Evolutionary conservation across 2,888 invertebrate genomes (phyloP).

Genomic region (Lasioglossum morio): DNA sequence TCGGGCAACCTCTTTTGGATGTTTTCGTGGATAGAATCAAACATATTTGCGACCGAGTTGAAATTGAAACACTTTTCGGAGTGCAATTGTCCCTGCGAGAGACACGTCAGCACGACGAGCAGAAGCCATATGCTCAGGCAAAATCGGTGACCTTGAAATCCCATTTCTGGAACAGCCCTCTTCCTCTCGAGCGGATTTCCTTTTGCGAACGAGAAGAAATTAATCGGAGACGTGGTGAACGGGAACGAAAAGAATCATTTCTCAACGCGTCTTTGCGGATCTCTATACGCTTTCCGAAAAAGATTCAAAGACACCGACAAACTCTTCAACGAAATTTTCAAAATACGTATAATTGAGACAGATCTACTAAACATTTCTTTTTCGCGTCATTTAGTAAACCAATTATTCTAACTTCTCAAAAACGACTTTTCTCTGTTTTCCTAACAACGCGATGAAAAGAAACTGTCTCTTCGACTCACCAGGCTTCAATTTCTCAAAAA

Average conservation of each 20-base stretch:
- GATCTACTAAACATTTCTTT: too few relatives aligned
- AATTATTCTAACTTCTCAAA: too few relatives aligned
- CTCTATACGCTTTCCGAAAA: neutral
- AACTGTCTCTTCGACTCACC: neutral
- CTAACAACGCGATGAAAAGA: neutral
- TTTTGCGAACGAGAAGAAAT: neutral
- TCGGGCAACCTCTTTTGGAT: too few relatives aligned
- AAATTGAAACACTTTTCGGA: fast-evolving
- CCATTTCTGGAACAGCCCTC: constrained; percentile 30
- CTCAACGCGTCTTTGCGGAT: neutral
- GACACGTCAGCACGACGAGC: constrained; percentile 35
- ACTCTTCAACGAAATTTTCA: neutral
- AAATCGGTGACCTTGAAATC: constrained; percentile 21
- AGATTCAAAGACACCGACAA: neutral
- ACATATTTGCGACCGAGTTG: too few relatives aligned
- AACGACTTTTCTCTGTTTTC: neutral
- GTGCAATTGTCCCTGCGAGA: constrained; percentile 18
- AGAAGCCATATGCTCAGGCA: constrained; percentile 25
- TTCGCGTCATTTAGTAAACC: too few relatives aligned
- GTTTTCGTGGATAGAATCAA: too few relatives aligned
- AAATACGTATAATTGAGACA: too few relatives aligned
- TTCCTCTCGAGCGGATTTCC: neutral
- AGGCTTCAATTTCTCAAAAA: neutral
- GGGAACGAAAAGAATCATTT: neutral
- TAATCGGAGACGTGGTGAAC: neutral